These are phyloP conservation scores for Scomber japonicus DNA, from an alignment of 2,113 vertebrate genomes.

Conservation along the genomic window DNA sequence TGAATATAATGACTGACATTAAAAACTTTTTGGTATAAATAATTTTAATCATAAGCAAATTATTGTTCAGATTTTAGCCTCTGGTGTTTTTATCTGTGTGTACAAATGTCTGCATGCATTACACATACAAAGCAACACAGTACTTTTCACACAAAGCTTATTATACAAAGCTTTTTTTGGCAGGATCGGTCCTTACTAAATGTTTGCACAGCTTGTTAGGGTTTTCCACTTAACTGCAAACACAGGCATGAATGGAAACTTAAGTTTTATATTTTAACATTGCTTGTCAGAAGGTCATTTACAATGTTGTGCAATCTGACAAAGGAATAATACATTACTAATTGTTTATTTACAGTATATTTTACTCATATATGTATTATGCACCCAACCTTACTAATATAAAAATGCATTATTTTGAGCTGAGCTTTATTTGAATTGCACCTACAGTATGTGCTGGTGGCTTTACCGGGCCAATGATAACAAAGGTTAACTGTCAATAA, in stretches of 20 bases:
- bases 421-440: slow-evolving; percentile 7
- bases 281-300: slow-evolving; percentile 3
- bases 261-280: slow-evolving; percentile 10
- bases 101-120: neutral
- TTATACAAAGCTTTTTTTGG: slow-evolving; percentile 49
- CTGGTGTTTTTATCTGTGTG: neutral
- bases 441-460: neutral
- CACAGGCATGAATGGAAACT: slow-evolving; percentile 31
- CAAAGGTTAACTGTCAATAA: neutral
- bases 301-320: slow-evolving; percentile 1
- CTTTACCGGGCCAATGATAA: neutral
- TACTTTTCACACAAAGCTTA: neutral
- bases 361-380: neutral
- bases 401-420: neutral
- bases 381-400: neutral
- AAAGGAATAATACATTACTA: slow-evolving; percentile 1
- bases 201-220: slow-evolving; percentile 29
- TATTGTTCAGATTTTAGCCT: neutral
- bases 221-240: slow-evolving; percentile 49
- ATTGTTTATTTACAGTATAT: slow-evolving; percentile 1
- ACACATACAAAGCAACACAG: neutral
- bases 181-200: neutral
- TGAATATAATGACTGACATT: slow-evolving; percentile 7
- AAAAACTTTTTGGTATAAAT: slow-evolving; percentile 17
- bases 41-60: slow-evolving; percentile 29